Conservation (phyloP, 2,888 invertebrate species). For the Ischnus inquisitorius region DNA sequence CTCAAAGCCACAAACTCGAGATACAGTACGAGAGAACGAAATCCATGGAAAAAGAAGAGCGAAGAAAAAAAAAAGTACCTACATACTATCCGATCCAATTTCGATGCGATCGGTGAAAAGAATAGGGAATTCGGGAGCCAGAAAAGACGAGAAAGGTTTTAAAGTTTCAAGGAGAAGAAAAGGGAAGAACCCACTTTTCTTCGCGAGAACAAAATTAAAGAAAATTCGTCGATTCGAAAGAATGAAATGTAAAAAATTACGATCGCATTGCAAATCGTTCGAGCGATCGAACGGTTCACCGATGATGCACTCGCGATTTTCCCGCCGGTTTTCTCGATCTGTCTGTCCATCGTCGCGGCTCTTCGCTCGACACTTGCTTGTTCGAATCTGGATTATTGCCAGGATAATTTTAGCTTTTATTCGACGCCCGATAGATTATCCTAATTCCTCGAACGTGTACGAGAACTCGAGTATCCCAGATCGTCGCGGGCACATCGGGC, state of each 20-base stretch:
- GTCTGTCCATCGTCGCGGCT: slow-evolving; percentile 56
- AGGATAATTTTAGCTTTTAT: slow-evolving; percentile 80
- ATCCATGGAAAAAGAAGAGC: slow-evolving; percentile 1
- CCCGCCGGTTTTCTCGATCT: slow-evolving; percentile 42
- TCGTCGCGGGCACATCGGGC: neutral
- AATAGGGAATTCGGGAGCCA: slow-evolving; percentile 27
- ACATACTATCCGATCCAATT: slow-evolving; percentile 40
- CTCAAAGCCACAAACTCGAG: slow-evolving; percentile 36
- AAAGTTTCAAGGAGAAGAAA: neutral
- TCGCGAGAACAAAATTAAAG: neutral
- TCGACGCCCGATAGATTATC: slow-evolving; percentile 79
- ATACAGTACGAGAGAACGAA: neutral
- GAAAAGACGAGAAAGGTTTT: neutral
- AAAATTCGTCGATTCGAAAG: neutral
- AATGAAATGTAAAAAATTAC: neutral
- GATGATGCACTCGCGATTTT: slow-evolving; percentile 52
- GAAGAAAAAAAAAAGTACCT: neutral
- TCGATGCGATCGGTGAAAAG: slow-evolving; percentile 26
- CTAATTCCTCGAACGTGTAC: slow-evolving; percentile 76
- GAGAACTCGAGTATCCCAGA: slow-evolving; percentile 39
- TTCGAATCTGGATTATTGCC: slow-evolving; percentile 78
- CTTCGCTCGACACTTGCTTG: slow-evolving; percentile 66
- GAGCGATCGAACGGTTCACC: neutral
- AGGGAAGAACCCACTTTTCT: neutral
- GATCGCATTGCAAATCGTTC: neutral